A percentile compares a stretch with the other conserved stretches of the same genome.
phyloP scores from a whole-genome alignment of 30 jellyfish, hydroid and myxozoan genomes.

The Cassiopea xamachana region DNA sequence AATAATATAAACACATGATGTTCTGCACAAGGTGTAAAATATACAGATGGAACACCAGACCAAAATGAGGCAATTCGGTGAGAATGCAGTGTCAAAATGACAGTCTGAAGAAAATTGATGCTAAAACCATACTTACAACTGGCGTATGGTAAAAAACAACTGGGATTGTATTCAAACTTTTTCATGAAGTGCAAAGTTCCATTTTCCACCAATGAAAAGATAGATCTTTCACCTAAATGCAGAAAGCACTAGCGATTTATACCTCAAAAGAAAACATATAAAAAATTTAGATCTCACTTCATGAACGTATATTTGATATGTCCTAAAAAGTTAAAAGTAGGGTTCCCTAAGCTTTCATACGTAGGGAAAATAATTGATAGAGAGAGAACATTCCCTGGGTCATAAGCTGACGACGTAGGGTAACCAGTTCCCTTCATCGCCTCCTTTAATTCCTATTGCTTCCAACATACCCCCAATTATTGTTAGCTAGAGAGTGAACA shows the following conservation, averaged over 20 bases:
- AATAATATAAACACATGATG: no score
- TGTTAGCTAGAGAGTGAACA: no score
- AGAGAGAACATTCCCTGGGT: no score
- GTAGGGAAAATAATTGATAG: no score
- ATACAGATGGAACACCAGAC: background rate
- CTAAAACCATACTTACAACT: constrained; percentile 49
- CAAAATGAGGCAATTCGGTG: background rate
- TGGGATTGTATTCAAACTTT: constrained; percentile 88
- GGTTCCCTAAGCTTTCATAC: no score
- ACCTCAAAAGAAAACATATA: background rate
- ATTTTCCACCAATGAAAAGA: constrained; percentile 68
- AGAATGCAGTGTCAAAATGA: background rate
- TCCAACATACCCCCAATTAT: no score
- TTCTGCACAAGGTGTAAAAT: background rate
- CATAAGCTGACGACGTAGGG: no score
- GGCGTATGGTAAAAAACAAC: constrained; percentile 78
- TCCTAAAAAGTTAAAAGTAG: no score
- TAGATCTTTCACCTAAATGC: constrained; percentile 85
- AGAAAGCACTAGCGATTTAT: background rate
- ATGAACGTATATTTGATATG: no score
- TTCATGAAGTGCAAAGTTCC: constrained; percentile 77
- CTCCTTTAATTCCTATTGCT: no score
- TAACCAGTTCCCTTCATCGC: no score
- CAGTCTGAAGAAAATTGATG: background rate
- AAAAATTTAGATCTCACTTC: no score